Conservation (phyloP, 2,888 invertebrate genomes). For the Gandaritis pyraliata region DNA sequence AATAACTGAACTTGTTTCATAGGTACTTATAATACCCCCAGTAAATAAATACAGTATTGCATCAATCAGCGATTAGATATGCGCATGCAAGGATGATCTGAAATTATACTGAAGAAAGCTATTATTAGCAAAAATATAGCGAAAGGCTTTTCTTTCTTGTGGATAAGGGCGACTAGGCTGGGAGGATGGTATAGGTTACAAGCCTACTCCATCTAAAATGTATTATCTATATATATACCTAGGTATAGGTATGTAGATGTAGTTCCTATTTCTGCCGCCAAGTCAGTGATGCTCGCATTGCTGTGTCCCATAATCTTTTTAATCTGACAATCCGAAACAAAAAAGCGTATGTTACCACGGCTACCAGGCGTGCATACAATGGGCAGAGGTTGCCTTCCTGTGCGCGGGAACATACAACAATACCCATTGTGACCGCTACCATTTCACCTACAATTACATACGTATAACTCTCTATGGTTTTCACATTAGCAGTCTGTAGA, state of each 20-base stretch:
- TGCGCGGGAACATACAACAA: conserved; percentile 59
- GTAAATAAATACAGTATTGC: conserved; percentile 2
- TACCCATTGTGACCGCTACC: conserved; percentile 71
- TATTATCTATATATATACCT: too few species aligned
- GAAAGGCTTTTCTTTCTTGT: too few species aligned
- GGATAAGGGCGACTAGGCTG: too few species aligned
- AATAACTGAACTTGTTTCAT: too few species aligned
- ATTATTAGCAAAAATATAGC: not conserved
- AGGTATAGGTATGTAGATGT: too few species aligned
- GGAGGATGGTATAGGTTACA: too few species aligned
- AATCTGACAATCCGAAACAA: conserved; percentile 30
- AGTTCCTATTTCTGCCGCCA: too few species aligned
- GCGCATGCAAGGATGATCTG: conserved; percentile 50
- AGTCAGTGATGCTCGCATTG: not conserved
- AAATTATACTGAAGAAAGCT: conserved; percentile 11
- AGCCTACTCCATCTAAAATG: too few species aligned
- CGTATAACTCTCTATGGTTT: conserved; percentile 37
- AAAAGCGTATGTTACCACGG: conserved; percentile 33
- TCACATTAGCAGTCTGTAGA: conserved; percentile 26
- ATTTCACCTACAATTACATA: conserved; percentile 69
- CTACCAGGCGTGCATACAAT: conserved; percentile 65
- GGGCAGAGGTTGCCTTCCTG: conserved; percentile 58
- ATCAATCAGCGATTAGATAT: conserved; percentile 60
- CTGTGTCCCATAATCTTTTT: conserved; percentile 21
- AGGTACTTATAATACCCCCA: too few species aligned